Conservation (phyloP, 2,797 vertebrate genomes). For the Liparis tanakae region DNA sequence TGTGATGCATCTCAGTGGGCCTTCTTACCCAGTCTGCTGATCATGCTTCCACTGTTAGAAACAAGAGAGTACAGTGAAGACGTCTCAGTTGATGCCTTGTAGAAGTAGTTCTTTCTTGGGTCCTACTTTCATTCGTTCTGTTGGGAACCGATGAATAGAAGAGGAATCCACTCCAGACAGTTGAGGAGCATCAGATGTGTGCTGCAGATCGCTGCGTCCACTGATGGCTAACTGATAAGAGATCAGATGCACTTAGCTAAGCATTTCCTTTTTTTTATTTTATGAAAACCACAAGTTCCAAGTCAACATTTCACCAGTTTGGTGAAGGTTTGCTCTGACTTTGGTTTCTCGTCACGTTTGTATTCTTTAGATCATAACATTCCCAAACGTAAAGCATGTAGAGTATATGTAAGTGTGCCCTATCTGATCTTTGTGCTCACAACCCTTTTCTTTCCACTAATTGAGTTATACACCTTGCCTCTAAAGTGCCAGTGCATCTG, state of each 20-base stretch:
- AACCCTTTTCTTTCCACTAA: slow-evolving; percentile 67
- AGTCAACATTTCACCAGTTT: slow-evolving; percentile 71
- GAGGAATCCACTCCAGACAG: slow-evolving; percentile 54
- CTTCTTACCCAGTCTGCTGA: slow-evolving; percentile 52
- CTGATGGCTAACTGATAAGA: slow-evolving; percentile 35
- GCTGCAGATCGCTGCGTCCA: slow-evolving; percentile 36
- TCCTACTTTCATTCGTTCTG: slow-evolving; percentile 35
- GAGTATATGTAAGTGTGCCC: slow-evolving; percentile 71
- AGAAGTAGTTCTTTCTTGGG: slow-evolving; percentile 38
- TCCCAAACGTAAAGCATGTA: slow-evolving; percentile 78
- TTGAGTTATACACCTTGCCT: slow-evolving; percentile 70
- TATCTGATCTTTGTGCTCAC: slow-evolving; percentile 69
- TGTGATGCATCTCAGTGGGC: slow-evolving; percentile 53
- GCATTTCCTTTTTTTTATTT: slow-evolving; percentile 43
- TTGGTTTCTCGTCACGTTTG: slow-evolving; percentile 46
- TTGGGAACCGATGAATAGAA: slow-evolving; percentile 33
- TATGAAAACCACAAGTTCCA: slow-evolving; percentile 57
- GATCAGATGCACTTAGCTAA: slow-evolving; percentile 71
- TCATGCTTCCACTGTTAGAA: slow-evolving; percentile 54
- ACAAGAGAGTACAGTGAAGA: slow-evolving; percentile 44
- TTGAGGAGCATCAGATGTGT: slow-evolving; percentile 41
- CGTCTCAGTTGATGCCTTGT: slow-evolving; percentile 57
- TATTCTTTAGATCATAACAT: slow-evolving; percentile 73
- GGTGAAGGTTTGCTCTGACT: slow-evolving; percentile 48
- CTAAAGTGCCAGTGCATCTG: slow-evolving; percentile 82